Base-by-base conservation (phyloP, 2,113 vertebrate species). In the Orientallactaga bullata region DNA sequence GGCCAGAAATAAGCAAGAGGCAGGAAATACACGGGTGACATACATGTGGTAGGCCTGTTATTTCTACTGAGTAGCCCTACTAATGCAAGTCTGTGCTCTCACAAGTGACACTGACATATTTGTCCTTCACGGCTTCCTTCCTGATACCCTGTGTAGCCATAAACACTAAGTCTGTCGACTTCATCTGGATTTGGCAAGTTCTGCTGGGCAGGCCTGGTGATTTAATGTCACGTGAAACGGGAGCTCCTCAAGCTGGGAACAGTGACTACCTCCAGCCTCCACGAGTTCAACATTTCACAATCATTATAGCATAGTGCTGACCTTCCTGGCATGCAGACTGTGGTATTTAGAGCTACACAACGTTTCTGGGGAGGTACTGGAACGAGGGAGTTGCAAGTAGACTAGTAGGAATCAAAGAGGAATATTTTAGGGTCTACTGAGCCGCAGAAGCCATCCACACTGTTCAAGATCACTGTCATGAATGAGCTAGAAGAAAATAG, bases 11-110 rank as follows among this genome's bases (percentile, higher is more conserved):
- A n/a, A 1, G 16, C 30, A 47, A 61, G 60, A 37, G 18, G 17
- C 7, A 61, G 2, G 61, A 79, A 85, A 63, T 1, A 26, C 4
- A 20, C 97, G 97, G 97, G 98, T 97, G 97, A 97, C 96, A 98
- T 97, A 98, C 96, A 97, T 96, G 97, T 95, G 96, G 97, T 0
- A 96, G 95, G 95, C 97, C 98, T 96, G 97, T 96, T 97, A 97
- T 98, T 98, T 95, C 96, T 97, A 97, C 95, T 96, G 97, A 98
- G 95, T 97, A 93, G 92, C 98, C 97, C 98, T 97, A 96, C 97
- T 97, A 98, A 98, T 55, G 97, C 97, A 98, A 98, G 96, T 97
- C 97, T 97, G 96, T 98, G 95, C 98, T 97, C 83, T 98, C 97
- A 98, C 1, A 97, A 96, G 96, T 97, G 85, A 98, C 97, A 96